Evolutionary conservation across 1,140 invertebrate genomes (phyloP), one percentile per base, ranked within the genome.

Genomic region (Grapholita molesta): DNA sequence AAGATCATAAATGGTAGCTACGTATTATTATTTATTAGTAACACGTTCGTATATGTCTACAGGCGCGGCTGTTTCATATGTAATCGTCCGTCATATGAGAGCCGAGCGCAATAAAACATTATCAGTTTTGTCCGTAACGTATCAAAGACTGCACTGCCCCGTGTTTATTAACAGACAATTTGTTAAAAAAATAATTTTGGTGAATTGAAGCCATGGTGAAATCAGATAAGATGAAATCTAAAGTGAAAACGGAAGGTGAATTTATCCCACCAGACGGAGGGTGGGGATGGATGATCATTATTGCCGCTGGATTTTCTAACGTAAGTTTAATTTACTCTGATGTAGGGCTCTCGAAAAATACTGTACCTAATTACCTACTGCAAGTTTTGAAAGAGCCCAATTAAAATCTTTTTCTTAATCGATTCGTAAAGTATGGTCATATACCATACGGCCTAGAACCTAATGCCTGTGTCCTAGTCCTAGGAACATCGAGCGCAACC

Each of bases 201-300:
- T 25, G 38, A 42, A 21, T 42, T 3, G 12, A 28, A 72, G 80
- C 52, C 28, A 89, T 89, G 86, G 75, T 72, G 32, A 86, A 86
- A 64, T 48, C 73, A 15, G 85, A 86, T 66, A 38, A 78, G 28
- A 61, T 81, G 4, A 82, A 86, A 30, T 71, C 79, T 2, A 91
- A 88, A 68, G 69, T 88, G 57, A 84, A 79, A 61, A 89, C 79
- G 66, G 83, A 89, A 55, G 86, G 84, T 8, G 89, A 89, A 2
- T 94, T 93, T 69, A 85, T 92, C 0, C 92, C 94, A 1, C 95
- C 94, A 0, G 95, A 96, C 78, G 94, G 94, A 0, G 95, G 95
- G 5, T 95, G 94, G 94, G 95, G 95, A 0, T 96, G 95, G 95
- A 88, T 94, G 75, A 93, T 96, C 12, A 90, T 95, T 15, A 72